Evolutionary conservation across 2,797 vertebrate genomes (phyloP).

Genomic region (Labeo calbasu): DNA sequence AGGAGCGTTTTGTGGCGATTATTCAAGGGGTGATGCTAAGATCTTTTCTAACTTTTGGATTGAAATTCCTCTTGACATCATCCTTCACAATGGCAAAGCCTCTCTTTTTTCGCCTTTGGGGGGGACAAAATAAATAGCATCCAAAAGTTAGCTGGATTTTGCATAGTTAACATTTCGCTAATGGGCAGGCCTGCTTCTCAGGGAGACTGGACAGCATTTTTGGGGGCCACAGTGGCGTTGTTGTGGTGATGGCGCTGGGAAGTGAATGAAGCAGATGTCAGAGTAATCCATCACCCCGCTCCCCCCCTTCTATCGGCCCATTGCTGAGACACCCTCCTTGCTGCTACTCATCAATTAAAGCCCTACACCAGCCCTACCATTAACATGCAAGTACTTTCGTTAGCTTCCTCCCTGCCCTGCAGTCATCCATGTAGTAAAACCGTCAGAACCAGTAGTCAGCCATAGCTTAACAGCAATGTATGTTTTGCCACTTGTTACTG

Average conservation of each 20-base stretch:
- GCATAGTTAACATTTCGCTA: constrained; percentile 87
- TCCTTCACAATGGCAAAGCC: constrained; percentile 73
- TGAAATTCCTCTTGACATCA: constrained; percentile 88
- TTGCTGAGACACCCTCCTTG: constrained; percentile 75
- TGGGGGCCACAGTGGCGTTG: constrained; percentile 81
- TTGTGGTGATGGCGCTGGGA: constrained; percentile 86
- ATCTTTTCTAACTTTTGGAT: constrained; percentile 80
- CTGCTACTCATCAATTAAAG: constrained; percentile 70
- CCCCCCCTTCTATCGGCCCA: constrained; percentile 72
- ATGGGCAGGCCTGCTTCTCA: constrained; percentile 81
- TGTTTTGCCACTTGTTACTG: constrained; percentile 53
- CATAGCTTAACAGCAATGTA: constrained; percentile 56
- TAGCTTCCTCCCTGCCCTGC: constrained; percentile 54
- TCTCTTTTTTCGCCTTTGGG: constrained; percentile 66
- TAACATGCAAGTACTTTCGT: constrained; percentile 64
- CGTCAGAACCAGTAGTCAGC: constrained; percentile 55
- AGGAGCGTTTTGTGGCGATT: constrained; percentile 76
- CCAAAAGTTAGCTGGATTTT: constrained; percentile 83
- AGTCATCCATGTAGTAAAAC: constrained; percentile 57
- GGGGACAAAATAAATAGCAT: constrained; percentile 82
- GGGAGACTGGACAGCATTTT: constrained; percentile 86
- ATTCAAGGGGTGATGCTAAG: constrained; percentile 72
- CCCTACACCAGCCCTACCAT: constrained; percentile 64
- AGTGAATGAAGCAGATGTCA: constrained; percentile 92
- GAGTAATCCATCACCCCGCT: constrained; percentile 84